Base-by-base conservation (phyloP, 2,797 vertebrate species). In the Leuciscus waleckii region DNA sequence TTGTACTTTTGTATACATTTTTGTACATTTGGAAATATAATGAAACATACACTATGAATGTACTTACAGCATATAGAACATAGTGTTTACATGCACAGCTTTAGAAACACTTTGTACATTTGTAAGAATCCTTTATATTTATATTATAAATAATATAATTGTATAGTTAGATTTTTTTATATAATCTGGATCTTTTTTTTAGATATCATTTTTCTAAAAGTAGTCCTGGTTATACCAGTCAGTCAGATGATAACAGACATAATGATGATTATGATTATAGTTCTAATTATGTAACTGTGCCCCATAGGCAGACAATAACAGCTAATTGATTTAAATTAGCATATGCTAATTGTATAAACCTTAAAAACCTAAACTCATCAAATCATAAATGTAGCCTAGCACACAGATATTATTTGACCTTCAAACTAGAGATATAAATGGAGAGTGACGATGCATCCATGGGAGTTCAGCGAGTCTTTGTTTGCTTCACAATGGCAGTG, bases 241-340 rank as follows among this genome's bases (percentile, higher is more conserved):
- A 67, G 63, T 39, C 23, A 19, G 73, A 54, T 54, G 43, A 84
- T 54, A 74, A 73, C 3, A 61, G 46, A 69, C 46, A 78, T 61
- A 39, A 76, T 51, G 19, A 61, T 56, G 16, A 35, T 39, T 43
- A 70, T 79, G n/a, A 70, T 79, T 49, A 70, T 46, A 79, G 26
- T 51, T 69, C 19, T 70, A 58, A 79, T 61, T 61, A 71, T 58
- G 39, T 54, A 77, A 77, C 35, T 26, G 23, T 56, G 23, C 74
- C 82, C 49, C 16, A 17, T 69, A 78, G 39, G 70, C 81, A 51
- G 35, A 84, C 51, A 70, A 68, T 84, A 70, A 46, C 51, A 43
- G 37, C 14, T 68, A 69, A 84, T 29, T 79, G 46, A 56, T 29
- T 68, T 58, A 1, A 84, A 43, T 78, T 32, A 84, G 43, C 61